phyloP scores from a whole-genome alignment of 1,140 invertebrate species.

The Pseudobourletiella spinata region DNA sequence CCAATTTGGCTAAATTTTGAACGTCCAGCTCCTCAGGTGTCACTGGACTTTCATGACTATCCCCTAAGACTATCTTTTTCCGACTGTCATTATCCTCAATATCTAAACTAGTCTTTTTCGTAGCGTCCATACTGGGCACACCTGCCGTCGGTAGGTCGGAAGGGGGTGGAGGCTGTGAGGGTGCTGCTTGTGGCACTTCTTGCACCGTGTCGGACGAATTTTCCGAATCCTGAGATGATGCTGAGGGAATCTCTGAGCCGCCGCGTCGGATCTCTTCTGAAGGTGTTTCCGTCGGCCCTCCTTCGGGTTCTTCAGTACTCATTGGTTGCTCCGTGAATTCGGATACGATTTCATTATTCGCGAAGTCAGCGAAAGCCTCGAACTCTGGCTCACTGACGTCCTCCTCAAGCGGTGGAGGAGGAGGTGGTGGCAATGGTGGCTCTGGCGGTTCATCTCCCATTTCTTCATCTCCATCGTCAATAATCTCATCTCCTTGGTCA shows the following conservation, averaged over 20 bases:
- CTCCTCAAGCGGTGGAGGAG: constrained; percentile 1
- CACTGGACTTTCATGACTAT: constrained; percentile 33
- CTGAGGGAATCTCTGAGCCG: neutral
- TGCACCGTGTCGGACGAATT: constrained; percentile 25
- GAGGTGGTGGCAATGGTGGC: neutral
- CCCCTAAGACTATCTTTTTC: constrained; percentile 9
- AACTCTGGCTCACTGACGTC: constrained; percentile 36
- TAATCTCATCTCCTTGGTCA: constrained; percentile 37
- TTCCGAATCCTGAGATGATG: neutral
- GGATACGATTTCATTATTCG: neutral
- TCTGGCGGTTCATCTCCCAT: neutral
- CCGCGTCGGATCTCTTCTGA: no score
- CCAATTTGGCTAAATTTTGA: constrained; percentile 68
- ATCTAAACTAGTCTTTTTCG: constrained; percentile 29
- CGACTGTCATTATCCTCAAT: constrained; percentile 20
- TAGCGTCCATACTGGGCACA: neutral
- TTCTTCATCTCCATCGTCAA: constrained; percentile 34
- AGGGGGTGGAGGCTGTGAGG: constrained; percentile 41
- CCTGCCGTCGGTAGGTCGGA: constrained; percentile 57
- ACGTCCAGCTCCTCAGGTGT: constrained; percentile 77
- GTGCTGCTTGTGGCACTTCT: constrained; percentile 37
- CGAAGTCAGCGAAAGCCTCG: constrained; percentile 19
- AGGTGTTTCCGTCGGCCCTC: neutral
- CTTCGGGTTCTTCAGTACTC: neutral
- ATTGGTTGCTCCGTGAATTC: no score